Conservation (phyloP, 2,888 invertebrate species). For the Galerucella pusilla region DNA sequence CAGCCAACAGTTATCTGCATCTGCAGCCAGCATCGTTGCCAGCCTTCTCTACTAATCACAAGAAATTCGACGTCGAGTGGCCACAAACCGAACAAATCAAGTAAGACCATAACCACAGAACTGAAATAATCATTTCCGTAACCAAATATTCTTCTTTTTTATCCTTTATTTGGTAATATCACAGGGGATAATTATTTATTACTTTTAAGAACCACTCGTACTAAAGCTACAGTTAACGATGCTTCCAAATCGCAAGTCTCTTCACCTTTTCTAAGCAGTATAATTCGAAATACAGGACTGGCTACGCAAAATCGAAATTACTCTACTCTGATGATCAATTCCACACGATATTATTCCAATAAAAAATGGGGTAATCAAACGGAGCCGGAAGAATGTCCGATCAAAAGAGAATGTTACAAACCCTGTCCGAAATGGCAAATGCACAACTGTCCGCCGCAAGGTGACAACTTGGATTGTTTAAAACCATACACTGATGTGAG, state of each 20-base stretch:
- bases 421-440: constrained; percentile 23
- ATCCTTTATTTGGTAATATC: too few species aligned
- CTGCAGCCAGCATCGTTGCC: constrained; percentile 7
- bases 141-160: neutral
- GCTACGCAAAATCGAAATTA: neutral
- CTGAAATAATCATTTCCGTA: too few species aligned
- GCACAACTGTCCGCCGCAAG: constrained; percentile 12
- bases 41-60: neutral
- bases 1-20: neutral
- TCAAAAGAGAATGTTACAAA: constrained; percentile 9
- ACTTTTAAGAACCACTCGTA: neutral
- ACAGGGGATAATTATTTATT: neutral
- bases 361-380: constrained; percentile 6
- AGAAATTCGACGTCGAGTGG: neutral
- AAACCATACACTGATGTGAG: constrained; percentile 25
- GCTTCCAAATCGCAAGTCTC: neutral
- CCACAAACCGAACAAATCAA: neutral
- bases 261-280: neutral
- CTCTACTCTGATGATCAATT: neutral
- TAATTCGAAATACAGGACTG: neutral
- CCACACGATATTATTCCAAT: neutral
- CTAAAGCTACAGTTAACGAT: neutral
- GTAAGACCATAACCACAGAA: neutral
- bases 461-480: constrained; percentile 11
- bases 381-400: constrained; percentile 5